Conservation (phyloP, 2,113 vertebrate genomes). For the Pteronura brasiliensis region DNA sequence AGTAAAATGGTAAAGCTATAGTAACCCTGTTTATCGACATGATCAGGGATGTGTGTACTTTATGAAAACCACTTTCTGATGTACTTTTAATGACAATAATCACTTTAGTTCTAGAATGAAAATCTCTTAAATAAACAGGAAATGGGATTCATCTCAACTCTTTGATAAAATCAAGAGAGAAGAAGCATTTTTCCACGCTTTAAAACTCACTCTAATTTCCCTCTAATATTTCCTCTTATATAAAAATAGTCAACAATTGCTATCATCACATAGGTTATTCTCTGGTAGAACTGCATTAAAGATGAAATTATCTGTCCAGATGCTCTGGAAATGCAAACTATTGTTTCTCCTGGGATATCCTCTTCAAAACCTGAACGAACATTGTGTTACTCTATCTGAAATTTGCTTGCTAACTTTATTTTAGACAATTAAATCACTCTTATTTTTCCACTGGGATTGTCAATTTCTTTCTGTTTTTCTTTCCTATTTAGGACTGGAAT, state of each 20-base stretch:
- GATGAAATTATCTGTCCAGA: not conserved
- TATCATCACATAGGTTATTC: not conserved
- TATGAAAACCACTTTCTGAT: not conserved
- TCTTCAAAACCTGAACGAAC: not conserved
- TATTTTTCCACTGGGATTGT: not conserved
- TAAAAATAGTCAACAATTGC: not conserved
- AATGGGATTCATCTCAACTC: not conserved
- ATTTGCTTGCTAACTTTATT: not conserved
- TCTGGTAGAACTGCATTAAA: not conserved
- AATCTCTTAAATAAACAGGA: not conserved
- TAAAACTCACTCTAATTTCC: not conserved
- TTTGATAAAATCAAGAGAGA: not conserved
- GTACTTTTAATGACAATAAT: not conserved
- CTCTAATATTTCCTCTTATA: not conserved
- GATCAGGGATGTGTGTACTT: not conserved
- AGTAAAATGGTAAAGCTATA: not conserved
- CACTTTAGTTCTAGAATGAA: not conserved
- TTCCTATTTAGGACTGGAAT: not conserved
- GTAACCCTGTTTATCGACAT: not conserved
- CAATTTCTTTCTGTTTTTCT: not conserved
- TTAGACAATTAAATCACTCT: not conserved
- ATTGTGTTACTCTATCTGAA: not conserved
- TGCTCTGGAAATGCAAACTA: not conserved
- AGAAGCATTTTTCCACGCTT: not conserved
- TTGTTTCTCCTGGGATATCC: not conserved